Percentiles rank a stretch among this genome's conserved stretches.
Conservation (phyloP, 2,888 invertebrate species). For the Germaria angustata region DNA sequence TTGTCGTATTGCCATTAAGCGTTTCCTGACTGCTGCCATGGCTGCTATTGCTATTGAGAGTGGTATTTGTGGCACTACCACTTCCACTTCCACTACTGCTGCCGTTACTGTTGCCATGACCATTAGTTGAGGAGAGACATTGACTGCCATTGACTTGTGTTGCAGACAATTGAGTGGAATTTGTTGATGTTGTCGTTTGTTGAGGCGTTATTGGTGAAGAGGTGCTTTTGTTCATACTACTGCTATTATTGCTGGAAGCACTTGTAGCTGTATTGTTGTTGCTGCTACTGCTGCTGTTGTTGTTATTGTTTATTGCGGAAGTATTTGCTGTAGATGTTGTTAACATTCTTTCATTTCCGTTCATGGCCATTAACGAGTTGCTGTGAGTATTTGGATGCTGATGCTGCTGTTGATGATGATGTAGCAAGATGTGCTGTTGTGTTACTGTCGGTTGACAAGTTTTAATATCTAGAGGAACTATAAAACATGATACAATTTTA, state of each 20-base stretch:
- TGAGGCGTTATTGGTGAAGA: constrained; percentile 67
- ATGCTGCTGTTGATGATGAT: constrained; percentile 71
- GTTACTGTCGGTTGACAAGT: constrained; percentile 71
- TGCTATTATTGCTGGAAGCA: constrained; percentile 73
- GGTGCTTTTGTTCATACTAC: constrained; percentile 72
- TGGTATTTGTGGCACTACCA: constrained; percentile 46
- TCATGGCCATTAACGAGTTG: constrained; percentile 74
- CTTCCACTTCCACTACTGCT: constrained; percentile 13
- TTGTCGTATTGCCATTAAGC: constrained; percentile 69
- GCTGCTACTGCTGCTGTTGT: constrained; percentile 57
- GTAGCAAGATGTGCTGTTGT: constrained; percentile 60
- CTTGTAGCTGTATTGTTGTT: constrained; percentile 59
- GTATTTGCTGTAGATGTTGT: constrained; percentile 77
- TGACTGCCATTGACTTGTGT: constrained; percentile 67
- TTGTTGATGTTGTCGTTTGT: constrained; percentile 67
- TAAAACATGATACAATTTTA: constrained; percentile 60
- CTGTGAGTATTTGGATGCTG: constrained; percentile 69
- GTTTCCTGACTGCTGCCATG: constrained; percentile 68
- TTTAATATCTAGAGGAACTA: constrained; percentile 71
- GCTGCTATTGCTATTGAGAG: constrained; percentile 62
- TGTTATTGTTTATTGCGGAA: constrained; percentile 68
- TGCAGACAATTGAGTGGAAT: constrained; percentile 63
- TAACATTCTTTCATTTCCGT: constrained; percentile 80
- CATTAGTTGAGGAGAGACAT: constrained; percentile 64
- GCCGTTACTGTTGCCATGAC: constrained; percentile 53